Conservation (phyloP, 2,797 vertebrate genomes). For the Passerculus sandwichensis region DNA sequence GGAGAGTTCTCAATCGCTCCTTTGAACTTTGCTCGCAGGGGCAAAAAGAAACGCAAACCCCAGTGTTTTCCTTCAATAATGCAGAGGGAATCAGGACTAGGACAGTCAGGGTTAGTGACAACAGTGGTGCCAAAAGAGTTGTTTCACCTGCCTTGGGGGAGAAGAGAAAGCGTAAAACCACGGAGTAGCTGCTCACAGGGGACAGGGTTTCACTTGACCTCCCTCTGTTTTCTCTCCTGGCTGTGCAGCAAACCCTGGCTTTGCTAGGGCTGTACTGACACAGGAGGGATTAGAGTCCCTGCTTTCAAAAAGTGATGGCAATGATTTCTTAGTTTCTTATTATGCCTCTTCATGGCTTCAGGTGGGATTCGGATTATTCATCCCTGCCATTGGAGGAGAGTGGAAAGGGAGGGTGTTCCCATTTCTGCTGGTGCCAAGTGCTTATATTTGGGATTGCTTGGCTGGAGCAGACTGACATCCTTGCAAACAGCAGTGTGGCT, state of each 20-base stretch:
- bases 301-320: background rate
- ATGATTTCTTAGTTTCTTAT: background rate
- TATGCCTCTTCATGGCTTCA: background rate
- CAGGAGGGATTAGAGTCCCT: accelerated
- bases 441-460: accelerated
- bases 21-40: slow-evolving; percentile 44
- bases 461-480: background rate
- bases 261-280: background rate
- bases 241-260: background rate
- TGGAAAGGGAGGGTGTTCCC: background rate
- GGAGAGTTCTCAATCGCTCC: background rate
- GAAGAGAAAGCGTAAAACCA: background rate
- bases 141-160: background rate
- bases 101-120: background rate
- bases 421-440: background rate
- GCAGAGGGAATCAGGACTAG: background rate
- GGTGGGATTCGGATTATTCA: accelerated
- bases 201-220: background rate
- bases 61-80: background rate
- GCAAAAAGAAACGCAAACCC: background rate
- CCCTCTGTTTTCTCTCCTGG: background rate
- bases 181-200: background rate
- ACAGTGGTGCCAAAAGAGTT: background rate
- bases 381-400: background rate
- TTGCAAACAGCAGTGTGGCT: background rate